These are phyloP conservation scores for Pseudomyrmex pallidus DNA, from an alignment of 1,140 invertebrate species.

Conservation along the genomic window DNA sequence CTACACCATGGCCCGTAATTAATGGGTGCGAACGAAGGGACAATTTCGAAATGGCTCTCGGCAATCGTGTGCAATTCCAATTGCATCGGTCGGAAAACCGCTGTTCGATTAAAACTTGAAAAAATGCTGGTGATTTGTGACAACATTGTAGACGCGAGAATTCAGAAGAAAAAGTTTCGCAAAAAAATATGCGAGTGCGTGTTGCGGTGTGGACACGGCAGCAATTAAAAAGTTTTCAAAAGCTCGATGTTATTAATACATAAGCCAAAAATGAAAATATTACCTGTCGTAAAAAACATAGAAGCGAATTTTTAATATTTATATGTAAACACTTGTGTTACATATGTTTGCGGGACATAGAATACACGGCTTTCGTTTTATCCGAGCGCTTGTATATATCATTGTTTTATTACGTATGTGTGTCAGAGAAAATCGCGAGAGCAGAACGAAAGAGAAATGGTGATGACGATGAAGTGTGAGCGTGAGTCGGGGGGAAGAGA, in stretches of 20 bases:
- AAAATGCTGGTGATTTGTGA: conserved; percentile 49
- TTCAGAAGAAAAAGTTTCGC: conserved; percentile 7
- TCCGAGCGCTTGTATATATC: not conserved
- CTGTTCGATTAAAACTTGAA: conserved; percentile 62
- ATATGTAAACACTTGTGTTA: not conserved
- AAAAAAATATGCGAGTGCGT: no score
- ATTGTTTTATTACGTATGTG: conserved; percentile 32
- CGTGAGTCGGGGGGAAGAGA: not conserved
- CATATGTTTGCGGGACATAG: not conserved
- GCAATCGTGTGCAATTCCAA: conserved; percentile 73
- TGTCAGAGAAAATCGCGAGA: not conserved
- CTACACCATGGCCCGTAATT: conserved; percentile 57
- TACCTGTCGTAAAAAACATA: not conserved
- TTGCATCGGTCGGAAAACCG: conserved; percentile 72
- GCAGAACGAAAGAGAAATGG: conserved; percentile 39
- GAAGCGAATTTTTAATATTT: no score
- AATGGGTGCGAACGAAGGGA: conserved; percentile 70
- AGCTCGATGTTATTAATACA: no score
- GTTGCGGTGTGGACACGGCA: no score
- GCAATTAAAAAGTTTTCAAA: no score
- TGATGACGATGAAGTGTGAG: conserved; percentile 30
- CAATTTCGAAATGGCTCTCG: conserved; percentile 74
- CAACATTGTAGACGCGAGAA: conserved; percentile 23
- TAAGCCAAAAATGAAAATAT: no score
- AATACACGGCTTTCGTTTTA: not conserved